Percentiles rank a stretch among this genome's conserved stretches.
phyloP scores from a whole-genome alignment of 1,140 invertebrate genomes.

The Mactra quadrangularis region DNA sequence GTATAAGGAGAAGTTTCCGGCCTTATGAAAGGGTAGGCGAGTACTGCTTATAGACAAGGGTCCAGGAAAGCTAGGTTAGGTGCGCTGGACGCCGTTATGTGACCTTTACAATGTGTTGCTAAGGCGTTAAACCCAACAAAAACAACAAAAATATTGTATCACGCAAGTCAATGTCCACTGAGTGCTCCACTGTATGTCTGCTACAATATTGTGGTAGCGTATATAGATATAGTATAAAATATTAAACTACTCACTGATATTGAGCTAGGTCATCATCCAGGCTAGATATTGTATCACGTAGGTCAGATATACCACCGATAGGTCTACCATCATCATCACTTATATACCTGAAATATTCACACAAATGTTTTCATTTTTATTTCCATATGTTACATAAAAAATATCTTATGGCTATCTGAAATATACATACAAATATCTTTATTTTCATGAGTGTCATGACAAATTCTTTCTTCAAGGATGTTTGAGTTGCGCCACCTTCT shows the following conservation, averaged over 20 bases:
- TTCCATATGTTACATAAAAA: not conserved
- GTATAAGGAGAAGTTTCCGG: no score
- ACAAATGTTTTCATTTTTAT: not conserved
- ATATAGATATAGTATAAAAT: no score
- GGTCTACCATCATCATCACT: not conserved
- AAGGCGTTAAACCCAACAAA: no score
- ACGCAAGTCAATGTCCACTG: no score
- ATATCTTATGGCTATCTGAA: not conserved
- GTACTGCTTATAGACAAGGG: no score
- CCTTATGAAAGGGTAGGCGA: no score
- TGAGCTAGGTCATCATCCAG: slow-evolving; percentile 20
- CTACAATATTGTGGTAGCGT: no score
- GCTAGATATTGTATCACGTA: slow-evolving; percentile 40
- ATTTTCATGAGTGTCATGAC: not conserved
- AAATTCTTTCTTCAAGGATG: not conserved
- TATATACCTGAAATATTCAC: not conserved
- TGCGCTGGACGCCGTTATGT: no score
- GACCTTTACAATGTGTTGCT: no score
- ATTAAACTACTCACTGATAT: slow-evolving; percentile 42
- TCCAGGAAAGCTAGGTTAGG: no score
- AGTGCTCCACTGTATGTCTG: no score
- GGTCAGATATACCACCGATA: not conserved
- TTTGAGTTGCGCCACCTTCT: not conserved
- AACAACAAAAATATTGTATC: no score
- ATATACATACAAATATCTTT: not conserved